phyloP scores from a whole-genome alignment of 2,113 vertebrate species.

The Tretioscincus oriximinensis region DNA sequence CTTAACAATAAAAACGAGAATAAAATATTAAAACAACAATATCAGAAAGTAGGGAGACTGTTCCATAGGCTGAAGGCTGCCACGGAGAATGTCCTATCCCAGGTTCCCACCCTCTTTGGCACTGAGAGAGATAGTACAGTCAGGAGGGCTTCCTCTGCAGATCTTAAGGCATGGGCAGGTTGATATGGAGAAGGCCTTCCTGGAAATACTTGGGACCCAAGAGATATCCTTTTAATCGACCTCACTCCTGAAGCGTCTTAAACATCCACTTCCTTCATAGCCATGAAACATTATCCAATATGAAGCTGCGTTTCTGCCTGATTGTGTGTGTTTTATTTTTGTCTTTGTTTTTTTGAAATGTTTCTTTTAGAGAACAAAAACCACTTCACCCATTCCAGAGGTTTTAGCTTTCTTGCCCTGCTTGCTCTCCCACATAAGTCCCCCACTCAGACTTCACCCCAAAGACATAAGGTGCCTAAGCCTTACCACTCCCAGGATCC shows the following conservation, averaged over 20 bases:
- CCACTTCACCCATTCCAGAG: conserved; percentile 73
- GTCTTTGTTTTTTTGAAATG: conserved; percentile 70
- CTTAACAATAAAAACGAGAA: too few species aligned
- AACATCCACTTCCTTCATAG: background rate
- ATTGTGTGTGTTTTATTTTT: conserved; percentile 46
- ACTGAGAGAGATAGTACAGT: too few species aligned
- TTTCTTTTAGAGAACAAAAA: conserved; percentile 77
- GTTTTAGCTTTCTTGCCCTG: conserved; percentile 83
- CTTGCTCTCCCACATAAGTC: conserved; percentile 83
- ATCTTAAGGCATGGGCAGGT: too few species aligned
- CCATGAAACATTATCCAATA: conserved; percentile 2
- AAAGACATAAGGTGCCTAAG: conserved; percentile 65
- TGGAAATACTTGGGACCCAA: too few species aligned
- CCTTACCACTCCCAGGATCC: conserved; percentile 53
- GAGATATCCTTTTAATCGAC: too few species aligned
- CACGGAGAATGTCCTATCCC: too few species aligned
- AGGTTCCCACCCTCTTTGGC: too few species aligned
- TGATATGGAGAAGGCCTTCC: too few species aligned
- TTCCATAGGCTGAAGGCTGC: too few species aligned
- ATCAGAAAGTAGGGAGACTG: too few species aligned
- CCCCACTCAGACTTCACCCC: conserved; percentile 65
- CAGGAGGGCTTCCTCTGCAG: too few species aligned
- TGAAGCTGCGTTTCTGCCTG: conserved; percentile 1
- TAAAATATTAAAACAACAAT: too few species aligned
- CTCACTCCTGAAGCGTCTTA: background rate